A percentile compares a stretch with the other conserved stretches of the same genome.
Evolutionary conservation across 2,797 vertebrate species (phyloP).

Genomic region (Borostomias antarcticus): DNA sequence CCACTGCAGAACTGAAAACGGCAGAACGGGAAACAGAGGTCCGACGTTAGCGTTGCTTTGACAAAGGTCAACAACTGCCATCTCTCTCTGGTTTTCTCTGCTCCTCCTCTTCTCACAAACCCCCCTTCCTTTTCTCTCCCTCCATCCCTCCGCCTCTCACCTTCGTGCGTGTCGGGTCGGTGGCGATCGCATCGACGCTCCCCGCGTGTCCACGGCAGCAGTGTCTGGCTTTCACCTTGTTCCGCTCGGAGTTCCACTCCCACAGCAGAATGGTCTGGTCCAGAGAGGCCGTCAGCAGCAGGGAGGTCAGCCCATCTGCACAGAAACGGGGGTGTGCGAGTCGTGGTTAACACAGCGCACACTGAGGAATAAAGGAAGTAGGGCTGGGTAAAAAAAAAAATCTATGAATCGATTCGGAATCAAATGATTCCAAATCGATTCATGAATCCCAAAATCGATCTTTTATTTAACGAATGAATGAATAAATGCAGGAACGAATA

Average conservation of each 20-base stretch:
- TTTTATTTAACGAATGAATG: too few relatives aligned
- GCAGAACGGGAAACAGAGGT: neutral
- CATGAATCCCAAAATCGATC: too few relatives aligned
- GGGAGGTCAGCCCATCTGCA: constrained; percentile 76
- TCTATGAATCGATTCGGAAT: too few relatives aligned
- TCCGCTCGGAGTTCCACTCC: constrained; percentile 95
- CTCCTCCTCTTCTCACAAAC: neutral
- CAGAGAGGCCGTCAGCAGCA: constrained; percentile 92
- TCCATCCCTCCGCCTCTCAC: constrained; percentile 62
- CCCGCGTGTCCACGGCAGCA: constrained; percentile 93
- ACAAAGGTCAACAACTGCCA: neutral
- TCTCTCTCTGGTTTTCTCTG: neutral
- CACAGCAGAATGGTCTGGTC: constrained; percentile 93
- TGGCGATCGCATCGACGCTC: constrained; percentile 88
- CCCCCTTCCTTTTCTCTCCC: neutral
- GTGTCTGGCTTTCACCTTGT: constrained; percentile 89
- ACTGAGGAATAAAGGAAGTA: too few relatives aligned
- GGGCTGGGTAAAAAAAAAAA: too few relatives aligned
- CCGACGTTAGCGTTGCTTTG: neutral
- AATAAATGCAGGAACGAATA: too few relatives aligned
- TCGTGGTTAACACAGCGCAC: neutral
- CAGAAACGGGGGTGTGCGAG: neutral
- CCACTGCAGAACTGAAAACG: constrained; percentile 92
- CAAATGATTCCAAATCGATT: too few relatives aligned
- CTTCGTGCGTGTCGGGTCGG: constrained; percentile 86